phyloP scores from a whole-genome alignment of 2,797 vertebrate genomes.

The Chelmon rostratus region DNA sequence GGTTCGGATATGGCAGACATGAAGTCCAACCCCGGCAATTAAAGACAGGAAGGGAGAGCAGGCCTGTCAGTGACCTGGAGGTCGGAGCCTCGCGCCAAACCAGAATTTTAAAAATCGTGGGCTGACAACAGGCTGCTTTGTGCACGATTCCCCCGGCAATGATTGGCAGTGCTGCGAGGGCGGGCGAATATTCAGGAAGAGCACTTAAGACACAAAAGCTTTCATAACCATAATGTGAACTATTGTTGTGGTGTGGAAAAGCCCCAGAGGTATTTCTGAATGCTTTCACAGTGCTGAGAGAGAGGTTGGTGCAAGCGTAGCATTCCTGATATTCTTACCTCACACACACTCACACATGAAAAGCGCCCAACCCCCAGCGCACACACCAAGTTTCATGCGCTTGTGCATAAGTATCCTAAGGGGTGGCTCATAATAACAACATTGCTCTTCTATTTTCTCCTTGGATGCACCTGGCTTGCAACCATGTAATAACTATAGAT shows the following conservation, averaged over 20 bases:
- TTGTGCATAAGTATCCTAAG: slow-evolving; percentile 54
- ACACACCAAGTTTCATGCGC: slow-evolving; percentile 31
- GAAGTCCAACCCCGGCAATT: slow-evolving; percentile 64
- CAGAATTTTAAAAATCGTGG: background rate
- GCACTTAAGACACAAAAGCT: slow-evolving; percentile 41
- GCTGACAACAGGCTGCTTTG: slow-evolving; percentile 37
- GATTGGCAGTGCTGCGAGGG: slow-evolving; percentile 9
- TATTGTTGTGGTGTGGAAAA: slow-evolving; percentile 46
- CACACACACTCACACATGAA: slow-evolving; percentile 25
- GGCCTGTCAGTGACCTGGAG: slow-evolving; percentile 31
- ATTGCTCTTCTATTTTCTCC: slow-evolving; percentile 72
- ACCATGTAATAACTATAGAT: slow-evolving; percentile 75
- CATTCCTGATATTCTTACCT: slow-evolving; percentile 55
- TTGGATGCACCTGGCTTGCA: slow-evolving; percentile 64
- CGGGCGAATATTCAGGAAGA: slow-evolving; percentile 3
- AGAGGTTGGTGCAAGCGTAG: slow-evolving; percentile 39
- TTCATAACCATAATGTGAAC: slow-evolving; percentile 37
- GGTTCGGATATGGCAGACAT: slow-evolving; percentile 36
- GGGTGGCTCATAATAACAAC: slow-evolving; percentile 64
- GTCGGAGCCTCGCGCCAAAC: slow-evolving; percentile 1
- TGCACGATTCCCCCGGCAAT: slow-evolving; percentile 17
- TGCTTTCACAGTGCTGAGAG: slow-evolving; percentile 45
- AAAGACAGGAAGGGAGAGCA: slow-evolving; percentile 55
- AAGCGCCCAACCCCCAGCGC: background rate
- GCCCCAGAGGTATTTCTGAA: slow-evolving; percentile 39